Conservation (phyloP, 2,113 vertebrate genomes). For the rabbit (Oryctolagus cuniculus) region DNA sequence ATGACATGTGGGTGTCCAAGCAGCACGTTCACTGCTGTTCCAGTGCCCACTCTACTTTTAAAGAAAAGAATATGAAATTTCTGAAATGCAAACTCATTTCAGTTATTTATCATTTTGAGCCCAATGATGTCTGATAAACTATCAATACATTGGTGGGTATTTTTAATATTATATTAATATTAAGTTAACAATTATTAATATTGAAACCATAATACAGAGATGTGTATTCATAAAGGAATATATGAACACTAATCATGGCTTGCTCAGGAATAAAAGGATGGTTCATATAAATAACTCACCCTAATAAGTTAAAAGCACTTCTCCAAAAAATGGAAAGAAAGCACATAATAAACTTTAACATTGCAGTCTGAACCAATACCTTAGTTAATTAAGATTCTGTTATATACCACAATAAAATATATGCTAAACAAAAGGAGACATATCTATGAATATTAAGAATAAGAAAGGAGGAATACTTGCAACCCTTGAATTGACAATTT, state of each 20-base stretch:
- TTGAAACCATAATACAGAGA: background rate
- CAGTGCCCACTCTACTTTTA: background rate
- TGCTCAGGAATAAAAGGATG: background rate
- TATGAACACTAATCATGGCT: background rate
- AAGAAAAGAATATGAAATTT: conserved; percentile 7
- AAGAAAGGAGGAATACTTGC: background rate
- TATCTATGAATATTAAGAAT: background rate
- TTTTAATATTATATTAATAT: background rate
- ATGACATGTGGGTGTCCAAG: too few relatives aligned
- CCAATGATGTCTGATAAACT: background rate
- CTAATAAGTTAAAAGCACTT: background rate
- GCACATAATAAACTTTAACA: background rate
- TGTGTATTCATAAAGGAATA: background rate
- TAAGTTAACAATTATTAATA: too few relatives aligned
- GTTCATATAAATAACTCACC: background rate
- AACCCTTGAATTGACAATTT: background rate
- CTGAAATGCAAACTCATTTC: background rate
- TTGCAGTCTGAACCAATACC: background rate
- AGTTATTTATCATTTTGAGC: background rate
- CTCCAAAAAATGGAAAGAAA: background rate
- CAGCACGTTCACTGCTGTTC: too few relatives aligned
- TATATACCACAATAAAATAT: background rate
- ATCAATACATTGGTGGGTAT: background rate
- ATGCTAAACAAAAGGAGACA: background rate
- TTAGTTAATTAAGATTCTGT: background rate